Evolutionary conservation across 1,140 invertebrate species (phyloP), one percentile per base, ranked within the genome.

Genomic region (Heliconius hermathena): DNA sequence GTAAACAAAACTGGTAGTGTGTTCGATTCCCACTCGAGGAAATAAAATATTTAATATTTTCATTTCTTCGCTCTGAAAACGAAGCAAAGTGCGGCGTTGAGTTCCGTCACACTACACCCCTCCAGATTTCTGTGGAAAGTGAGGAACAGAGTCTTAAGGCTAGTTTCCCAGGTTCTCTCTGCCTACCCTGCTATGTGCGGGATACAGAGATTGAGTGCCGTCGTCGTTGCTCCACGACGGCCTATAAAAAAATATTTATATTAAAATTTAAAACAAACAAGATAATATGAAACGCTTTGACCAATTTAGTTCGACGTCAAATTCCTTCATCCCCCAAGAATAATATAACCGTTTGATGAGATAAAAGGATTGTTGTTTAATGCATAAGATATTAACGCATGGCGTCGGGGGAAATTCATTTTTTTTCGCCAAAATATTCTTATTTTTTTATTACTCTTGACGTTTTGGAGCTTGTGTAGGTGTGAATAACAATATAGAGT

Each of bases 331-430:
- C 72, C 46, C 72, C 29, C 72, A 73, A 73, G 46, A 22, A 73
- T 73, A 73, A 73, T 52, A 52, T 49, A 49, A n/a, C 49, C 26
- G 41, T 73, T 41, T 73, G 72, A 73, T 52, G 72, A 26, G 46
- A 73, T 73, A 49, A 66, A 66, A 29, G 72, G 72, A 52, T 26
- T 41, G 41, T 41, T 73, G 41, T 38, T 73, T 73, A 73, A 73
- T 73, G 72, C 72, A 73, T 73, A 73, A 73, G 49, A 73, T 38
- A 73, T 73, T 52, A 73, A 73, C 60, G 60, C 29, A 9, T 11
- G 9, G 60, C 22, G 26, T 66, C 60, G 9, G 26, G 60, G 60
- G 60, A 66, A 66, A 66, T 66, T 26, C 26, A 66, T 60, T 6
- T 52, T 52, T 66, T 66, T 66, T 6, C 60, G 8, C 13, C 57